Base-by-base conservation (phyloP, 2,888 invertebrate genomes). In the Xestia sexstrigata region DNA sequence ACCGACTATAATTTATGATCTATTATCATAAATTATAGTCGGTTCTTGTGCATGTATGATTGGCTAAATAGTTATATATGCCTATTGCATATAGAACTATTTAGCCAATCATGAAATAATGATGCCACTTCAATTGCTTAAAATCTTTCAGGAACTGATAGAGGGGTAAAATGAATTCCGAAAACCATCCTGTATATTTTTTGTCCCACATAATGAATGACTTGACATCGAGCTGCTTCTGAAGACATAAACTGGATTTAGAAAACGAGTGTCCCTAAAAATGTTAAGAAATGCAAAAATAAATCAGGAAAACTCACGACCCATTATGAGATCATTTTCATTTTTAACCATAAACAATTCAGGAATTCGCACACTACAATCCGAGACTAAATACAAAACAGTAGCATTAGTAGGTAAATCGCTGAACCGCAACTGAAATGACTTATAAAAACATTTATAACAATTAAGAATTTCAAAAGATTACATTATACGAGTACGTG, bases 401-500 rank as follows among this genome's bases (percentile, higher is more conserved):
- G 17, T 52, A 26, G 42, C 30, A 66, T 80, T 73, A 58, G 49
- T 42, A 60, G 58, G 35, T 39, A 76, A 79, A 67, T 47, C 9
- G 47, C 68, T 42, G 35, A 82, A 65, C 63, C 68, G 49, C 42
- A 58, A 79, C 76, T 65, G 9, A 69, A 52, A 76, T 55, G 30
- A 30, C 67, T 47, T 52, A 66, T 70, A 80, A 76, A 82, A 76
- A 69, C 63, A 60, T 74, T 63, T 49, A 45, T 66, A 60, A 49
- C 23, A 76, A 76, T 80, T 70, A 73, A 70, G 9, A 62, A 76
- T 68, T 83, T 84, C 9, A 74, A 80, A 79, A 79, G 73, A 81
- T 72, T 70, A 75, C 30, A 69, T 26, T 63, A 71, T 63, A 63
- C 39, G 60, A 73, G 55, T 71, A 74, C 39, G 63, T 78, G 66